Evolutionary conservation across 2,888 invertebrate genomes (phyloP), one percentile per base, ranked within the genome.

Genomic region (Hyalella azteca): DNA sequence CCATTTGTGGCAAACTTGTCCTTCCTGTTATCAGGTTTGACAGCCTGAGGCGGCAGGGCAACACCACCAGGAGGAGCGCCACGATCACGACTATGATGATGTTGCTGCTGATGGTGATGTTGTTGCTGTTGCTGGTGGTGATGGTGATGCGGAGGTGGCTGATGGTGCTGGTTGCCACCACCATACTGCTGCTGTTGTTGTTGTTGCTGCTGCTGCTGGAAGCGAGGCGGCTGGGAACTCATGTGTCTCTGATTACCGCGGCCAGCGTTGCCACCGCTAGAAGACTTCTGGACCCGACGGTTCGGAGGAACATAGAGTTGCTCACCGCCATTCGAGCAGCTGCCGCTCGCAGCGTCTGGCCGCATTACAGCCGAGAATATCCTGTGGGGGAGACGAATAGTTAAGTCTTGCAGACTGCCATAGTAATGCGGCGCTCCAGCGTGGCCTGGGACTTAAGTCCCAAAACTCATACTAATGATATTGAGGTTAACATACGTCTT

Each of bases 151-250:
- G 32, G 66, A 2, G 15, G 66, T 19, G 32, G 66, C 39, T 66
- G 66, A n/a, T 66, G 66, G 2, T 66, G 66, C 36, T 66, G 66
- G 2, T 66, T 32, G 13, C 36, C 19, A 19, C 15, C 11, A 11
- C 15, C 11, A 11, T 45, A 15, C 45, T 45, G 45, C 45, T 66
- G 29, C 66, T 66, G 66, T 32, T 59, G 59, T 22, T 59, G 59
- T 19, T 59, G 59, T 29, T 59, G 59, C 59, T 59, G 59, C 59
- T 59, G 59, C 59, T 59, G 59, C 59, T 29, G 26, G 66, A 66
- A 66, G 66, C 66, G 66, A 36, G 66, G 66, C 13, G 66, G 66
- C 26, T 66, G 66, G 15, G 66, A 66, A 15, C 36, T 36, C 66
- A 66, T 66, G 66, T 66, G 66, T 36, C 66, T 11, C 11, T 66